phyloP scores from a whole-genome alignment of 2,888 invertebrate genomes.

The Allacma fusca region DNA sequence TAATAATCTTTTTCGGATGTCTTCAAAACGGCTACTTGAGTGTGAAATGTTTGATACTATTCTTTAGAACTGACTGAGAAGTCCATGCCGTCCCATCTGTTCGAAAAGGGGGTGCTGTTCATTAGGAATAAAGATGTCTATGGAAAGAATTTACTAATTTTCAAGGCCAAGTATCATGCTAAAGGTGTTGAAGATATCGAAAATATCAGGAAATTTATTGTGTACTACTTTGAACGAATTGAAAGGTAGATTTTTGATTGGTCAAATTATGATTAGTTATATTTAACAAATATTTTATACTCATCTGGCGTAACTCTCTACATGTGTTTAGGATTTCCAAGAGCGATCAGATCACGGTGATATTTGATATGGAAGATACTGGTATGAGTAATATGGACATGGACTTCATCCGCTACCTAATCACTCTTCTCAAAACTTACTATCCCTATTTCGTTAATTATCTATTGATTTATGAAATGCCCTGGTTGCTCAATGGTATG shows the following conservation, averaged over 20 bases:
- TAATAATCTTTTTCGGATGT: conserved; percentile 32
- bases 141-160: conserved; percentile 78
- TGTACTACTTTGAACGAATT: conserved; percentile 85
- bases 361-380: conserved; percentile 90
- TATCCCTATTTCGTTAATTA: conserved; percentile 89
- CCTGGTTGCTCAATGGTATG: conserved; percentile 88
- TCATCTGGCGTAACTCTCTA: too few relatives aligned
- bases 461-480: conserved; percentile 85
- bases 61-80: conserved; percentile 74
- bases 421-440: conserved; percentile 84
- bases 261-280: background rate
- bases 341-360: conserved; percentile 79
- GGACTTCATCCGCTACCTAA: conserved; percentile 87
- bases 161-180: conserved; percentile 80
- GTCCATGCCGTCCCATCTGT: conserved; percentile 75
- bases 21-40: background rate
- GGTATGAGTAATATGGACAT: conserved; percentile 95
- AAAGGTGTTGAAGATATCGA: conserved; percentile 80
- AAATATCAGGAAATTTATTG: conserved; percentile 79
- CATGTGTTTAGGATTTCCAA: conserved; percentile 72
- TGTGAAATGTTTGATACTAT: conserved; percentile 18
- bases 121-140: conserved; percentile 81
- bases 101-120: conserved; percentile 80
- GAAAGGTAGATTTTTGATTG: conserved; percentile 68
- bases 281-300: background rate